These are phyloP conservation scores for Sarcophaga rosellei DNA, from an alignment of 2,888 invertebrate species.

Conservation along the genomic window DNA sequence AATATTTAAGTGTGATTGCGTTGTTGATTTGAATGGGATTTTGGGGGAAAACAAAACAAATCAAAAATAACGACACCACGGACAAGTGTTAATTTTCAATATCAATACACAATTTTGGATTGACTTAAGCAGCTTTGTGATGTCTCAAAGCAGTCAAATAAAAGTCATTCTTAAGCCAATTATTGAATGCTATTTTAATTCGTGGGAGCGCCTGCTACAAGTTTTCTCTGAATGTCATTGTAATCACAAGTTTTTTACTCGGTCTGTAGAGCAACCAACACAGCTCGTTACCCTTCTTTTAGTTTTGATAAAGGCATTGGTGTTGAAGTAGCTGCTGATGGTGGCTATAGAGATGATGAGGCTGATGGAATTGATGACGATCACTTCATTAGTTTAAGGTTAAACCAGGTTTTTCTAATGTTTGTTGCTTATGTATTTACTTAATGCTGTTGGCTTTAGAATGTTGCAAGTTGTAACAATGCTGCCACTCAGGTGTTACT, in stretches of 20 bases:
- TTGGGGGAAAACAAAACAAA: background rate
- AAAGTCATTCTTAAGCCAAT: background rate
- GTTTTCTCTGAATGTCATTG: constrained; percentile 53
- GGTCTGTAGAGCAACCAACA: background rate
- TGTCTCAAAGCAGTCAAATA: background rate
- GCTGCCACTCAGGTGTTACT: constrained; percentile 55
- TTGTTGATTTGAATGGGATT: constrained; percentile 28
- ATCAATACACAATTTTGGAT: constrained; percentile 19
- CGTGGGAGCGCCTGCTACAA: constrained; percentile 55
- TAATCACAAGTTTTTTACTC: constrained; percentile 22
- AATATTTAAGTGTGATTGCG: constrained; percentile 56
- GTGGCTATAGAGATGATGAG: constrained; percentile 21
- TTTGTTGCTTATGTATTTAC: background rate
- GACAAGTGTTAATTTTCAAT: constrained; percentile 59
- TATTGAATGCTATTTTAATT: constrained; percentile 34
- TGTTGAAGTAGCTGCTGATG: constrained; percentile 3
- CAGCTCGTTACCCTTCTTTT: background rate
- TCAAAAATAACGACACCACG: background rate
- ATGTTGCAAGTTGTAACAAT: constrained; percentile 56
- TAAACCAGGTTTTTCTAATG: constrained; percentile 34
- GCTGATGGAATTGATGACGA: constrained; percentile 38
- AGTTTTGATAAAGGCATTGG: too few relatives aligned
- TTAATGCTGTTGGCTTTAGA: constrained; percentile 33
- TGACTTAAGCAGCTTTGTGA: constrained; percentile 35
- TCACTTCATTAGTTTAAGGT: constrained; percentile 66